phyloP scores from a whole-genome alignment of 2,113 vertebrate genomes.

The Toxostoma redivivum region DNA sequence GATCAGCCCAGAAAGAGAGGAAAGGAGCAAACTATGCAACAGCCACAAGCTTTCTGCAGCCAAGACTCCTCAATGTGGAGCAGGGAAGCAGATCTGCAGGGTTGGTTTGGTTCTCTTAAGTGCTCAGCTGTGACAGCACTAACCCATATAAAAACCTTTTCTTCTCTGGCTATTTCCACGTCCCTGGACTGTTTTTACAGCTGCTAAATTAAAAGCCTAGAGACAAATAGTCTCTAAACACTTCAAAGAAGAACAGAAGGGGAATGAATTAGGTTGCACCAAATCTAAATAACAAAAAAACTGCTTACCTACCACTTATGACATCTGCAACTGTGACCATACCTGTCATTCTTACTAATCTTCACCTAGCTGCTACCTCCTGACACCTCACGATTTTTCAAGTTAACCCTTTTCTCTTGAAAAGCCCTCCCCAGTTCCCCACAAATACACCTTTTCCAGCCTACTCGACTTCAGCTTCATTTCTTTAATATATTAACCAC shows the following conservation, averaged over 20 bases:
- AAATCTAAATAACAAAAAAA: neutral
- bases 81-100: neutral
- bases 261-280: neutral
- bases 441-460: neutral
- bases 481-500: neutral
- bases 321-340: neutral
- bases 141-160: neutral
- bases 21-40: neutral
- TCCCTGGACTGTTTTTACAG: neutral
- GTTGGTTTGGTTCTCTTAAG: neutral
- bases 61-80: fast-evolving
- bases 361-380: neutral
- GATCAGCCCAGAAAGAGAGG: neutral
- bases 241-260: neutral
- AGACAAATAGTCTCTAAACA: neutral
- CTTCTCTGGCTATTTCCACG: neutral
- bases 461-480: neutral
- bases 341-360: neutral
- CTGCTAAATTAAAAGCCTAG: neutral
- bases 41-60: neutral
- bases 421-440: neutral
- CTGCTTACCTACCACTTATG: neutral
- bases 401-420: neutral
- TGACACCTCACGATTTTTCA: neutral
- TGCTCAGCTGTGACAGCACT: neutral